Evolutionary conservation across 2,797 vertebrate species (phyloP), one percentile per base, ranked within the genome.

Genomic region (Paratrypauchen microcephalus): DNA sequence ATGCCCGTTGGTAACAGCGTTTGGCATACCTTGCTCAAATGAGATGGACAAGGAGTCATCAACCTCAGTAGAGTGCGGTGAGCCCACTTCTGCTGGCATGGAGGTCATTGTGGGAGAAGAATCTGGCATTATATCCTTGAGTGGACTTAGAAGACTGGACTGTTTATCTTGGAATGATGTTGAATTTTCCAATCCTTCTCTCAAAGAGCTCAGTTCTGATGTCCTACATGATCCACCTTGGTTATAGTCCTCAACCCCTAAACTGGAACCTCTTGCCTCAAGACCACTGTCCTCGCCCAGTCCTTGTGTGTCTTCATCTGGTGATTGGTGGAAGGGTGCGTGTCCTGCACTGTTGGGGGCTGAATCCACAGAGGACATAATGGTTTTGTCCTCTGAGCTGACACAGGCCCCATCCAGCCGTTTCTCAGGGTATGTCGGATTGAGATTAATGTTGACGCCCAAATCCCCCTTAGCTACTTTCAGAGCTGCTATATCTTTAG

Each of bases 41-140:
- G 96, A 96, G 9, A 94, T 91, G 0, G 96, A 97, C 0, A 96
- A 89, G 0, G 96, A 96, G 72, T 95, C 94, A 0, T 97, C 96
- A 1, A 96, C 94, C 77, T 97, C 95, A 0, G 96, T 96, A 39
- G 95, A 97, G 63, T 95, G 95, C 0, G 95, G 96, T 0, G 96
- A 97, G 12, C 95, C 92, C 16, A 96, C 93, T 79, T 96, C 95
- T 0, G 96, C 95, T 0, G 95, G 95, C 86, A 96, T 84, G 0
- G 96, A 97, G 6, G 95, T 95, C 71, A 95, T 71, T 0, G 95
- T 95, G 6, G 93, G 92, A 0, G 95, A 96, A 5, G 94, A 92
- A 0, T 97, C 95, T 0, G 91, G 92, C 55, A 88, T 66, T 0
- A 89, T 82, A 0, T 96, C 95, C 23, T 85, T 92, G 59, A 95